phyloP scores from a whole-genome alignment of 2,888 invertebrate species.

The Diaphora mendica region DNA sequence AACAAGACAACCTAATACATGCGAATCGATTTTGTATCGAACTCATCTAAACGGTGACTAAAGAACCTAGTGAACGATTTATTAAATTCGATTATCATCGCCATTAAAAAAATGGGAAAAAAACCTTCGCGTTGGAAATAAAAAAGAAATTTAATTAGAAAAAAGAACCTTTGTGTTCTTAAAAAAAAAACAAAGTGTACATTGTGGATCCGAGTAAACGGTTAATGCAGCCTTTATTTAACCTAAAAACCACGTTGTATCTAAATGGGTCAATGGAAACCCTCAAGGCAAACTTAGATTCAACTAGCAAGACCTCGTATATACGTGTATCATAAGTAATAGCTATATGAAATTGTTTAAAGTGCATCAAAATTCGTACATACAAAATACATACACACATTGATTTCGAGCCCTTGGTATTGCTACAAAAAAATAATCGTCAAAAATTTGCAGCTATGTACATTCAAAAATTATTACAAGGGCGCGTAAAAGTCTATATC shows the following conservation, averaged over 20 bases:
- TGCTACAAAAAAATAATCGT: background rate
- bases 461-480: background rate
- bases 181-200: background rate
- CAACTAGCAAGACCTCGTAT: conserved; percentile 53
- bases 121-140: background rate
- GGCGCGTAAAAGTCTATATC: background rate
- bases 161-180: background rate
- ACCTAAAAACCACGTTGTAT: conserved; percentile 34
- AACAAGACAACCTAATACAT: conserved; percentile 5
- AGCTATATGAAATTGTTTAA: conserved; percentile 13
- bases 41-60: background rate
- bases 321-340: conserved; percentile 29
- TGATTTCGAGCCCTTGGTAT: background rate
- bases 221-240: conserved; percentile 21
- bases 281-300: conserved; percentile 60
- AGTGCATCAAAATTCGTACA: conserved; percentile 7
- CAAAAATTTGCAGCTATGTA: background rate
- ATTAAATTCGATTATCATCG: background rate
- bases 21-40: background rate
- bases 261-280: conserved; percentile 66
- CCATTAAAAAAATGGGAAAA: background rate
- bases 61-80: background rate
- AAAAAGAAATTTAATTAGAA: background rate
- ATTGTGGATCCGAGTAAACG: background rate
- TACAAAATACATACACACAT: background rate